A percentile compares a stretch with the other conserved stretches of the same genome.
Evolutionary conservation across 1,140 invertebrate species (phyloP).

Genomic region (Sinella curviseta): DNA sequence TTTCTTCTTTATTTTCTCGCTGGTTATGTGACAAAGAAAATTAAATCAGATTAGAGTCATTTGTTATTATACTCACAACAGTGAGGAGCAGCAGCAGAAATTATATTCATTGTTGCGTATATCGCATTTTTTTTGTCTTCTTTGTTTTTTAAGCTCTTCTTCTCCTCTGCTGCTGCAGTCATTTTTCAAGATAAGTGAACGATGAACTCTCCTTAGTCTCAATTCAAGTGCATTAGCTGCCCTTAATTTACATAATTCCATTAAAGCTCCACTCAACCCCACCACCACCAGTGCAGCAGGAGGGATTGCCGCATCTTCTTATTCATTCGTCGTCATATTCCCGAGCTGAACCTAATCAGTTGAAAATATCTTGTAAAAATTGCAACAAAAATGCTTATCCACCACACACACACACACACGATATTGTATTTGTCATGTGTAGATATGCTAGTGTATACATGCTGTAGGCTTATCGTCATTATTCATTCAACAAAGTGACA

Average conservation of each 20-base stretch:
- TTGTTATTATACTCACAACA: not conserved
- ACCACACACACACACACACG: not conserved
- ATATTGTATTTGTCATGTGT: not conserved
- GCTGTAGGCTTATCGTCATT: not conserved
- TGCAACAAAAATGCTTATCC: not conserved
- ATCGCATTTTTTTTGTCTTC: not conserved
- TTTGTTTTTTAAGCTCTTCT: not conserved
- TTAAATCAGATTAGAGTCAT: not conserved
- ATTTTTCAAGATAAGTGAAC: not conserved
- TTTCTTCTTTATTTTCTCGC: too few species aligned
- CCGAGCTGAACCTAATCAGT: too few species aligned
- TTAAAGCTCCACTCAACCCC: not conserved
- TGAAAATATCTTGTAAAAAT: not conserved
- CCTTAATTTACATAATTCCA: not conserved
- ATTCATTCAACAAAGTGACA: not conserved
- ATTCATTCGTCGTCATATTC: too few species aligned
- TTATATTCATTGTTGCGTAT: too few species aligned
- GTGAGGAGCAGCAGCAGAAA: not conserved
- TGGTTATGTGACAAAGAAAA: not conserved
- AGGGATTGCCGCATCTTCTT: not conserved
- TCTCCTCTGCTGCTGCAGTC: not conserved
- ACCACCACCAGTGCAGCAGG: too few species aligned
- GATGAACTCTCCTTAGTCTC: not conserved
- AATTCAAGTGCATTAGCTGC: conserved; percentile 6
- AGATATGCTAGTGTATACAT: too few species aligned